Evolutionary conservation across 2,113 vertebrate species (phyloP).

Genomic region (Ia io): DNA sequence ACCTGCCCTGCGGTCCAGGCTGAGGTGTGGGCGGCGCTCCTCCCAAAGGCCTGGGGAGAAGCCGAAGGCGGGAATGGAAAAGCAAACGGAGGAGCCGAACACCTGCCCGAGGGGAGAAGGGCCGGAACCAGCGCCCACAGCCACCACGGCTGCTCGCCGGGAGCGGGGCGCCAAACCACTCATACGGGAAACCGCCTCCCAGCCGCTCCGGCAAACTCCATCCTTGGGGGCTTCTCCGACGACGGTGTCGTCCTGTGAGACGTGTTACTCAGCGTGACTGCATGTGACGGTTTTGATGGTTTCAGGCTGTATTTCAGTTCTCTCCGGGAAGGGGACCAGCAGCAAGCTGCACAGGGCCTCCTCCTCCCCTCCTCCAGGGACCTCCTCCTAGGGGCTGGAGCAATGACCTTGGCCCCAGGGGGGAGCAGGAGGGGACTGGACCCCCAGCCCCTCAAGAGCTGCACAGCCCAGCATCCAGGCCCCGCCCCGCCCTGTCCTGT

Average conservation of each 20-base stretch:
- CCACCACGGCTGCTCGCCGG: rapidly evolving
- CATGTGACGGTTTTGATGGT: background rate
- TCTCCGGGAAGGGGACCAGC: background rate
- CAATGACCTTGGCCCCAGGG: rapidly evolving
- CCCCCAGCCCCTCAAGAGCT: rapidly evolving
- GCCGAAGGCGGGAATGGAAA: background rate
- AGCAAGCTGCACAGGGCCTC: background rate
- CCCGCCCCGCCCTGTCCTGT: rapidly evolving
- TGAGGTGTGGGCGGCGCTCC: background rate
- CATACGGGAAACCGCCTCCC: background rate
- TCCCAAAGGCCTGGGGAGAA: rapidly evolving
- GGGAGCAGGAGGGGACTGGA: background rate
- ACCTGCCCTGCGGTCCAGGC: constrained; percentile 14
- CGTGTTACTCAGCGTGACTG: background rate
- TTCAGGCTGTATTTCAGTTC: background rate
- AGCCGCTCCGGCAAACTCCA: background rate
- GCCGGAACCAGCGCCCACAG: rapidly evolving
- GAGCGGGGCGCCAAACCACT: background rate
- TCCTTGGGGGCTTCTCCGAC: background rate
- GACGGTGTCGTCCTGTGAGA: background rate
- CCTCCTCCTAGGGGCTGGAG: no score
- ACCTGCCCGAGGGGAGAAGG: no score
- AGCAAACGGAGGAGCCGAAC: background rate
- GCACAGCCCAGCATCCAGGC: rapidly evolving
- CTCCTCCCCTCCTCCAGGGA: background rate